These are phyloP conservation scores for Anoura caudifer DNA, from an alignment of 2,113 vertebrate genomes.

Conservation along the genomic window DNA sequence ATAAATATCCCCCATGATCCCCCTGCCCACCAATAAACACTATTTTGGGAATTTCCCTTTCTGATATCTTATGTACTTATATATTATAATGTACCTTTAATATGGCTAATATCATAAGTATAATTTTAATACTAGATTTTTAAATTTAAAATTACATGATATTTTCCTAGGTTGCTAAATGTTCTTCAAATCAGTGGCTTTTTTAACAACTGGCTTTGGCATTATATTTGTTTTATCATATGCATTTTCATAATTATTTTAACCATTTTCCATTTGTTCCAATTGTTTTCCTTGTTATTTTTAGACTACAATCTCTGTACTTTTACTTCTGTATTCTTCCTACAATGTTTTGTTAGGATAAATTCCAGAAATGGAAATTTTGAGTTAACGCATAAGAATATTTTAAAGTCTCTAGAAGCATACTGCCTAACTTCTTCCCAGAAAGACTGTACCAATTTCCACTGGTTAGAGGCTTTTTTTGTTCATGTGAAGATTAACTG, in stretches of 20 bases:
- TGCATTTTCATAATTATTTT: slow-evolving; percentile 16
- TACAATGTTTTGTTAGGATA: not conserved
- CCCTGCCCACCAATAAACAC: not conserved
- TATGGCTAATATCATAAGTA: not conserved
- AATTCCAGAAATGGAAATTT: not conserved
- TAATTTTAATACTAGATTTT: slow-evolving; percentile 1
- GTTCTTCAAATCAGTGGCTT: slow-evolving; percentile 10
- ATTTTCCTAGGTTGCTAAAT: not conserved
- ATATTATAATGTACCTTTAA: not conserved
- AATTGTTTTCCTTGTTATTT: not conserved
- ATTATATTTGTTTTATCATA: slow-evolving; percentile 9
- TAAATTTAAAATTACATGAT: not conserved
- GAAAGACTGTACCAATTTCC: not conserved
- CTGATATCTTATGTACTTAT: not conserved
- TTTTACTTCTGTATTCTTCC: not conserved
- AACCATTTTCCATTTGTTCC: not conserved
- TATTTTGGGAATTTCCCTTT: not conserved
- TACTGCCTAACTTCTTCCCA: not conserved
- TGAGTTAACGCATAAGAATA: not conserved
- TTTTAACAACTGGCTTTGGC: not conserved
- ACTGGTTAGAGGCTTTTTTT: not conserved
- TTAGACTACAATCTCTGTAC: not conserved
- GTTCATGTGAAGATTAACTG: not conserved
- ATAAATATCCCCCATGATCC: not conserved
- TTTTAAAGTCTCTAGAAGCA: not conserved